A percentile compares a stretch with the other conserved stretches of the same genome.
Evolutionary conservation across 2,797 vertebrate species (phyloP).

Genomic region (Spinus pinus): DNA sequence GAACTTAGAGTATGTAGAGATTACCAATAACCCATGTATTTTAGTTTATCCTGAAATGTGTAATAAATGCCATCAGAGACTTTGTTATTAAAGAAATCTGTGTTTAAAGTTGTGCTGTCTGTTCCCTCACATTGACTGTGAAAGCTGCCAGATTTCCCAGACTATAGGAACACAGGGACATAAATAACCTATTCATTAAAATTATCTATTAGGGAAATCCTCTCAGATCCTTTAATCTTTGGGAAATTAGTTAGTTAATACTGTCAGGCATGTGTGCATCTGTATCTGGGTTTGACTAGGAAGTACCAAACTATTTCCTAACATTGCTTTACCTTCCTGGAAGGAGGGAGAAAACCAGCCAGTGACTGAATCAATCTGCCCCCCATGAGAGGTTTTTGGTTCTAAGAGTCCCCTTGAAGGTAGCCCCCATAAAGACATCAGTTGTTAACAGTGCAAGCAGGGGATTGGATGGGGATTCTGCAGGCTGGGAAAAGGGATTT

Average conservation of each 20-base stretch:
- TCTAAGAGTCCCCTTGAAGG: not conserved
- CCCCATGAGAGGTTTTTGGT: not conserved
- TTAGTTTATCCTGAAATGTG: not conserved
- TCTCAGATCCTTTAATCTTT: constrained; percentile 47
- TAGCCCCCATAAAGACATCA: not conserved
- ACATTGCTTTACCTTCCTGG: not conserved
- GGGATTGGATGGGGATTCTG: not conserved
- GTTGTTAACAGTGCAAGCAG: not conserved
- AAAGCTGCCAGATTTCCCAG: not conserved
- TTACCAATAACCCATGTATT: not conserved
- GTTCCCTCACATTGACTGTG: not conserved
- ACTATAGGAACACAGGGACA: not conserved
- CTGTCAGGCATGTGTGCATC: not conserved
- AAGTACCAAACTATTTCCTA: not conserved
- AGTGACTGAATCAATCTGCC: not conserved
- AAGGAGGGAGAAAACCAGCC: not conserved
- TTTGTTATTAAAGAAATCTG: not conserved
- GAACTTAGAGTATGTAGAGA: not conserved
- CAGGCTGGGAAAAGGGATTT: not conserved
- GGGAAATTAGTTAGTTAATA: constrained; percentile 24
- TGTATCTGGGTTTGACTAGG: not conserved
- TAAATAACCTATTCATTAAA: constrained; percentile 31
- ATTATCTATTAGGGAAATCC: constrained; percentile 5
- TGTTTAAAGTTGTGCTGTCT: not conserved
- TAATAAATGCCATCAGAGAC: constrained; percentile 18